These are phyloP conservation scores for Hyperoodon ampullatus DNA, from an alignment of 2,113 vertebrate genomes.

Conservation along the genomic window DNA sequence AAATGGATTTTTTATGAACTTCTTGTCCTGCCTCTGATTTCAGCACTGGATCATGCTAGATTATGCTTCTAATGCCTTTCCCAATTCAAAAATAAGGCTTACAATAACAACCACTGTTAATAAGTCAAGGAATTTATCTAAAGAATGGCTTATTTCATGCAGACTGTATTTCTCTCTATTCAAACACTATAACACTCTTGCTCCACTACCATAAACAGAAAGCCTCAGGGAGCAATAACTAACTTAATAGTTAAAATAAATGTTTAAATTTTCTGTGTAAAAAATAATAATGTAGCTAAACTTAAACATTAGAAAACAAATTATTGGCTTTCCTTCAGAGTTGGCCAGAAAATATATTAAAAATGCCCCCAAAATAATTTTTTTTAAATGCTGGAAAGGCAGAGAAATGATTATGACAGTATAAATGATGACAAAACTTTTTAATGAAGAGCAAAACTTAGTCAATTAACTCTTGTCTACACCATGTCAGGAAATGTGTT, in stretches of 20 bases:
- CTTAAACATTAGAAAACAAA: conserved; percentile 25
- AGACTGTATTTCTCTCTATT: conserved; percentile 14
- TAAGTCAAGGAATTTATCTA: not conserved
- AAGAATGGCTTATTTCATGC: not conserved
- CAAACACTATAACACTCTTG: not conserved
- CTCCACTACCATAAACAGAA: not conserved
- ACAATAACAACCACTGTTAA: not conserved
- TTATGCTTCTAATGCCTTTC: conserved; percentile 4
- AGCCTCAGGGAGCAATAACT: conserved; percentile 2
- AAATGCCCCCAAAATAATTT: not conserved
- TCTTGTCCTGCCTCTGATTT: conserved; percentile 31
- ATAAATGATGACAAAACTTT: not conserved
- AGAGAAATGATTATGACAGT: not conserved
- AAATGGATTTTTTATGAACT: conserved; percentile 33
- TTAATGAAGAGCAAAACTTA: not conserved
- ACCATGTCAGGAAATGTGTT: not conserved
- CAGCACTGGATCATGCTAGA: not conserved
- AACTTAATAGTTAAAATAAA: conserved; percentile 41
- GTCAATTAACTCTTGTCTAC: not conserved
- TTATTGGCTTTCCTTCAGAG: not conserved
- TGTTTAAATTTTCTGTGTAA: conserved; percentile 19
- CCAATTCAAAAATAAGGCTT: conserved; percentile 4
- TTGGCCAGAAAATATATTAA: not conserved
- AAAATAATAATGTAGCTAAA: not conserved
- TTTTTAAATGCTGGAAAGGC: not conserved